Evolutionary conservation across 2,797 vertebrate genomes (phyloP), one percentile per base, ranked within the genome.

Genomic region (Anolis apletophallus): DNA sequence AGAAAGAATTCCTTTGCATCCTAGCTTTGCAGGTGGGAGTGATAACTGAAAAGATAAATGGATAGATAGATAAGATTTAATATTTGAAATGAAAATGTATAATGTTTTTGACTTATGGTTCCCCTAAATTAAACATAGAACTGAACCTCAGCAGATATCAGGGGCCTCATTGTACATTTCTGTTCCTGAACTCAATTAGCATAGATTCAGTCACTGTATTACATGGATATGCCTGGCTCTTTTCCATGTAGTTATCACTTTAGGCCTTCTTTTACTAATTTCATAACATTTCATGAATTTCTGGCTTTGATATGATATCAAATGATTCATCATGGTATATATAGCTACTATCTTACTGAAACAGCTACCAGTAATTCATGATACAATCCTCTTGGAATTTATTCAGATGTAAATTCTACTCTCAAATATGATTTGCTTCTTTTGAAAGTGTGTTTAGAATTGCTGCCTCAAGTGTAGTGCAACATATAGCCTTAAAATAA

Each of bases 401-500:
- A 68, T 4, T 81, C 29, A 68, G 67, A 61, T 21, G 46, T 11
- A 81, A 32, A 81, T 81, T 10, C 64, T 46, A n/a, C 19, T 68
- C 50, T 83, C 36, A 34, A 40, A 36, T 57, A 55, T 26, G 19
- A 14, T 23, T 40, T 79, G 17, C 1, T 79, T 11, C n/a, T 1
- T 36, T 83, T 29, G 21, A 40, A 79, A 40, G n/a, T 68, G 23
- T 81, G 8, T 64, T 84, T 52, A 26, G 59, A 29, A 67, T 52
- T 76, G n/a, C n/a, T 50, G n/a, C 23, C 23, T 71, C 5, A 71
- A 32, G 13, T 69, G 68, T 52, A 69, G 8, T 80, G 29, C 46
- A 81, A 87, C 52, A 86, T 81, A 73, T 74, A 11, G 67, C n/a
- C 14, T 81, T 89, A 52, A 86, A 54, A 64, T 73, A 50, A 80